These are phyloP conservation scores for Mya arenaria DNA, from an alignment of 1,140 invertebrate species.

Conservation along the genomic window DNA sequence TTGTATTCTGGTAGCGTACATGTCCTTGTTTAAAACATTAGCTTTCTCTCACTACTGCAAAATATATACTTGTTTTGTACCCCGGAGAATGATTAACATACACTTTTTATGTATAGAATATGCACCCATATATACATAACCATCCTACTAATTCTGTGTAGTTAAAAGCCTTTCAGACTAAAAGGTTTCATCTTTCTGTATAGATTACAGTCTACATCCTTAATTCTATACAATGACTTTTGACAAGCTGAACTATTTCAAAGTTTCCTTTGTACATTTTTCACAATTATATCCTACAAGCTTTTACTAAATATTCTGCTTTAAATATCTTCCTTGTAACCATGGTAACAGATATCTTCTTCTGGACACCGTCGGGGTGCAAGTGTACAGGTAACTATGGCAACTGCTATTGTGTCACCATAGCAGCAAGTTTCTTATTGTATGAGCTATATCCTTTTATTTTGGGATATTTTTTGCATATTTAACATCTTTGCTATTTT, in stretches of 20 bases:
- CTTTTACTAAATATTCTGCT: too few relatives aligned
- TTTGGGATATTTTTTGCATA: neutral
- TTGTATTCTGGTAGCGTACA: neutral
- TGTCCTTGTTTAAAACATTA: too few relatives aligned
- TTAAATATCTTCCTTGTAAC: too few relatives aligned
- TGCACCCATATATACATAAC: neutral
- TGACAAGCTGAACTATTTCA: too few relatives aligned
- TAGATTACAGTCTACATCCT: too few relatives aligned
- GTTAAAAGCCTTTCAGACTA: neutral
- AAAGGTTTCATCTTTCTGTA: too few relatives aligned
- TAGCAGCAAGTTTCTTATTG: neutral
- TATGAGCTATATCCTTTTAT: neutral
- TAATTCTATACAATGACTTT: too few relatives aligned
- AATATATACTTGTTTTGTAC: too few relatives aligned
- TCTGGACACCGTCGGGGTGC: slow-evolving; percentile 28
- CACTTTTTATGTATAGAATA: too few relatives aligned
- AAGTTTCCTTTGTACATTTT: too few relatives aligned
- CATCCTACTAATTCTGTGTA: neutral
- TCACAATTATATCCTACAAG: too few relatives aligned
- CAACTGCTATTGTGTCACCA: slow-evolving; percentile 23
- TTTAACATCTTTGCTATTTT: neutral
- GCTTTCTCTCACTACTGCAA: too few relatives aligned
- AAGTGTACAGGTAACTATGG: slow-evolving; percentile 34
- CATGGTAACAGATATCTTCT: slow-evolving; percentile 43
- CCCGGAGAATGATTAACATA: neutral